Conservation (phyloP, 2,888 invertebrate species). For the Polylopha cassiicola region DNA sequence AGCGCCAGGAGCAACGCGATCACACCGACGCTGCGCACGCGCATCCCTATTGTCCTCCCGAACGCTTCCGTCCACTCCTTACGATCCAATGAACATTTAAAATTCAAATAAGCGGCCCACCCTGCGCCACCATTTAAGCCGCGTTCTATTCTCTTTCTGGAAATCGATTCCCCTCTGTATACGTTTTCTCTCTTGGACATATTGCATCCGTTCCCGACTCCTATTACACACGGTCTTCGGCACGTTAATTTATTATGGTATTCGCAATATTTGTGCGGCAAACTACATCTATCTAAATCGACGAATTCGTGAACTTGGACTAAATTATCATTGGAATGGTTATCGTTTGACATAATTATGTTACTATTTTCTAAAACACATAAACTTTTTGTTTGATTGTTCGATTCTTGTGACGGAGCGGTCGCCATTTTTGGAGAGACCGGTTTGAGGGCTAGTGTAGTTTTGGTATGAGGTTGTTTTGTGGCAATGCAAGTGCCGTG, state of each 20-base stretch:
- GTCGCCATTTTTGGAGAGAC: slow-evolving; percentile 25
- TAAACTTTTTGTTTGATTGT: slow-evolving; percentile 30
- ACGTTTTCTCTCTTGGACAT: slow-evolving; percentile 55
- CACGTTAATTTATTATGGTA: slow-evolving; percentile 47
- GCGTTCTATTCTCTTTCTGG: slow-evolving; percentile 51
- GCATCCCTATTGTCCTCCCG: slow-evolving; percentile 60
- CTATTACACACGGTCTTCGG: slow-evolving; percentile 40
- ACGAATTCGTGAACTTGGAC: slow-evolving; percentile 53
- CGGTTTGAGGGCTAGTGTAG: slow-evolving; percentile 9
- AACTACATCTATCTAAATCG: slow-evolving; percentile 66
- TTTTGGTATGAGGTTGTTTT: slow-evolving; percentile 12
- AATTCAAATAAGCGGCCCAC: slow-evolving; percentile 62
- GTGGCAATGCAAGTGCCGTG: slow-evolving; percentile 9
- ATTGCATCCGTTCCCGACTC: slow-evolving; percentile 39
- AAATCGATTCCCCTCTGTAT: slow-evolving; percentile 61
- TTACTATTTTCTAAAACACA: slow-evolving; percentile 36
- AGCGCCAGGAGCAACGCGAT: slow-evolving; percentile 53
- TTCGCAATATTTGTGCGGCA: slow-evolving; percentile 47
- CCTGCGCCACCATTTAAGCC: slow-evolving; percentile 55
- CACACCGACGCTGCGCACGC: slow-evolving; percentile 47
- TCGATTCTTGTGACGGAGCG: slow-evolving; percentile 20
- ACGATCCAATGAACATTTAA: slow-evolving; percentile 55
- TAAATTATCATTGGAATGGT: slow-evolving; percentile 64
- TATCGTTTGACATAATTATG: slow-evolving; percentile 42
- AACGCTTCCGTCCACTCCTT: slow-evolving; percentile 48